Evolutionary conservation across 2,797 vertebrate genomes (phyloP).

Genomic region (Picus viridis): DNA sequence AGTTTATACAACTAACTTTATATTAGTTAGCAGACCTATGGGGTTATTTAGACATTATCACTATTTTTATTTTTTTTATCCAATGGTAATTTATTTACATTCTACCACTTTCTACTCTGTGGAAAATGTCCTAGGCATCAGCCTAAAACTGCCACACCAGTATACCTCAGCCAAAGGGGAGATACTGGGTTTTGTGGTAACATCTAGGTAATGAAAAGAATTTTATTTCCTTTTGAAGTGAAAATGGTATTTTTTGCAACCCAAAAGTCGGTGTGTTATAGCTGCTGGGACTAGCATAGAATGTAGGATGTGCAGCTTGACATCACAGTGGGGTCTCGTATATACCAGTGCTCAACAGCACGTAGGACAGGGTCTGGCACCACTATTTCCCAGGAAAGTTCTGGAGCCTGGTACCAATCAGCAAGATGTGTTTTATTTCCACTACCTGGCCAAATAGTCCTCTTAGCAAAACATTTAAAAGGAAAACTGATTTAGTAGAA

Average conservation of each 20-base stretch:
- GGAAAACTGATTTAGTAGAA: not conserved
- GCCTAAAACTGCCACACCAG: not conserved
- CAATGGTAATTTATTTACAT: too few relatives aligned
- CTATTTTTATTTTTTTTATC: too few relatives aligned
- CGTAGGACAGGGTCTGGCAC: not conserved
- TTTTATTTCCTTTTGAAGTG: not conserved
- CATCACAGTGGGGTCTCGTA: too few relatives aligned
- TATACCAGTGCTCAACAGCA: not conserved
- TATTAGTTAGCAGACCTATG: too few relatives aligned
- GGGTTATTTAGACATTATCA: too few relatives aligned
- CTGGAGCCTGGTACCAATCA: not conserved
- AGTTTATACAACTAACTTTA: too few relatives aligned
- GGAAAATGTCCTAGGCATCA: too few relatives aligned
- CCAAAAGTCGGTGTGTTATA: not conserved
- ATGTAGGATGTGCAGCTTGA: not conserved
- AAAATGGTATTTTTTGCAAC: not conserved
- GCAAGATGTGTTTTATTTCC: not conserved
- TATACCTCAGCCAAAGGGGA: not conserved
- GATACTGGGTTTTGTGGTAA: not conserved
- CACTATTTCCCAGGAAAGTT: not conserved
- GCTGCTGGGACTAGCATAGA: not conserved
- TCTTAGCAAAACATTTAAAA: not conserved
- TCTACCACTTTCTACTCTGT: too few relatives aligned
- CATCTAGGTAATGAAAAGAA: not conserved
- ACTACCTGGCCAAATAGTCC: not conserved